Conservation (phyloP, 1,140 invertebrate species). For the Eumeta japonica region DNA sequence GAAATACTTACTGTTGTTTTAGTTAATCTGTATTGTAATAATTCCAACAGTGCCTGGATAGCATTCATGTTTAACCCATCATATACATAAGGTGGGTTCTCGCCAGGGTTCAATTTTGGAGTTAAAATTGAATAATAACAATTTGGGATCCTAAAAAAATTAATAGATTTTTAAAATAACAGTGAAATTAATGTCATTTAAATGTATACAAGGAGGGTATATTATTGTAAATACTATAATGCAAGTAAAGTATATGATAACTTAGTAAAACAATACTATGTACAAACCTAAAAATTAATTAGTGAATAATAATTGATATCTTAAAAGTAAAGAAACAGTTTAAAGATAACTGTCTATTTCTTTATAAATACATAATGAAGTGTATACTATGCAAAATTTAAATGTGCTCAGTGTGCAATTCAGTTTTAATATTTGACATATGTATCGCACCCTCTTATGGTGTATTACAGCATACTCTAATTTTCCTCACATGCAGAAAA, state of each 20-base stretch:
- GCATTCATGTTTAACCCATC: constrained; percentile 73
- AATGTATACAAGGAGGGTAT: not conserved
- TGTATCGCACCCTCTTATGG: no score
- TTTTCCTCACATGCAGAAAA: no score
- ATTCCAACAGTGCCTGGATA: constrained; percentile 65
- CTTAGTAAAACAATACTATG: no score
- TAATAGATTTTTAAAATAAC: not conserved
- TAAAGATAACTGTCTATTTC: no score
- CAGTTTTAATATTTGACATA: no score
- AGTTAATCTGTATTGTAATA: constrained; percentile 63
- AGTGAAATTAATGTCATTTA: not conserved
- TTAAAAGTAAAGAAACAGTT: not conserved
- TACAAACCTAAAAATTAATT: not conserved
- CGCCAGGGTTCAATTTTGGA: constrained; percentile 30
- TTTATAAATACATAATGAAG: no score
- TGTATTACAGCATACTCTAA: no score
- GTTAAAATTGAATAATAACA: constrained; percentile 36
- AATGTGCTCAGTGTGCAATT: no score
- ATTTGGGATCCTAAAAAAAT: constrained; percentile 33
- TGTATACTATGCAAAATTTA: no score
- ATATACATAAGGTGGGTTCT: constrained; percentile 30
- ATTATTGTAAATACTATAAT: no score
- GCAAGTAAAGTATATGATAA: no score
- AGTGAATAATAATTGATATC: not conserved
- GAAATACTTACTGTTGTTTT: constrained; percentile 33